These are phyloP conservation scores for Danaus chrysippus DNA, from an alignment of 2,888 invertebrate genomes.

Conservation along the genomic window DNA sequence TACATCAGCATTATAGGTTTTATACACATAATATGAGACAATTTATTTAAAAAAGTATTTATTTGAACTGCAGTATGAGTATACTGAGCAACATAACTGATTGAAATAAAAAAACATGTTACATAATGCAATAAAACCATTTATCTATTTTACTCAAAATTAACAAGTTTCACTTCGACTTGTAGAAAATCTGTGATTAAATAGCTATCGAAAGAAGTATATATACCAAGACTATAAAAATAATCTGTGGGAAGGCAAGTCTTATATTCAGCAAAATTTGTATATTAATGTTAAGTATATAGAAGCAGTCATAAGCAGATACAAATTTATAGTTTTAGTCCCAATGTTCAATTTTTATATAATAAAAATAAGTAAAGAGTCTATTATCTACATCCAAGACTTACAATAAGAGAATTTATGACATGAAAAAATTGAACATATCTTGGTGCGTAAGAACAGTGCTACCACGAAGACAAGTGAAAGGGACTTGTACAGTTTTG, in stretches of 20 bases:
- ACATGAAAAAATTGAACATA: conserved; percentile 24
- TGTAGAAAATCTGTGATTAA: conserved; percentile 18
- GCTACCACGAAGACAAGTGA: conserved; percentile 25
- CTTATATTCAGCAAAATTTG: conserved; percentile 43
- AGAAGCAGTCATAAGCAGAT: conserved; percentile 59
- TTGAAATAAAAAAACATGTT: too few species aligned
- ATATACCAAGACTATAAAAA: conserved; percentile 45
- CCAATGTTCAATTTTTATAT: conserved; percentile 35
- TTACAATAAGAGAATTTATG: conserved; percentile 15
- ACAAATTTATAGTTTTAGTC: conserved; percentile 46
- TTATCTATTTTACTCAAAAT: not conserved
- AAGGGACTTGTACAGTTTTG: not conserved
- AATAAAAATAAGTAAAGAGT: conserved; percentile 16
- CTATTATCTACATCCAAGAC: not conserved
- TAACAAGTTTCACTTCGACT: conserved; percentile 12
- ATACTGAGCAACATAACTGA: too few species aligned
- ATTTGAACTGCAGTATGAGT: too few species aligned
- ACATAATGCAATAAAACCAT: too few species aligned
- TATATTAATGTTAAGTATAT: conserved; percentile 45
- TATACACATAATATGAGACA: too few species aligned
- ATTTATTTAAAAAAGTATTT: too few species aligned
- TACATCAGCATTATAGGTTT: not conserved
- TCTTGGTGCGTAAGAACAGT: conserved; percentile 25
- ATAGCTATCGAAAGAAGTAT: conserved; percentile 29
- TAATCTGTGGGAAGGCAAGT: conserved; percentile 42